Percentiles rank a stretch among this genome's conserved stretches.
These are phyloP conservation scores for Ophioderma brevispina DNA, from an alignment of 35 echinoderm and acorn worm genomes.

Conservation along the genomic window DNA sequence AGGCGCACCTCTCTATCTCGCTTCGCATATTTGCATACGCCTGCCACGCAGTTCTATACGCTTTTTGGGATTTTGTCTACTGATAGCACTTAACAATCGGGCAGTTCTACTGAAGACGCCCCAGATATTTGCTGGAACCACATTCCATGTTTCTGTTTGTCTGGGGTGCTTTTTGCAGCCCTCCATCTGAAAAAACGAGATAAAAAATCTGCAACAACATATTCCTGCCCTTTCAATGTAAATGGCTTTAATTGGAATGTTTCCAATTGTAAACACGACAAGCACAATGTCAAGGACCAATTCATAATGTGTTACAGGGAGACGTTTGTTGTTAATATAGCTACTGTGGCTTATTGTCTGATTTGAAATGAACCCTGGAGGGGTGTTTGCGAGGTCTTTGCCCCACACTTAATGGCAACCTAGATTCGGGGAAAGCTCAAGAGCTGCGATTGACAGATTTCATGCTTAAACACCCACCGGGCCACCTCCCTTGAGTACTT, in stretches of 20 bases:
- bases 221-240: not conserved
- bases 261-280: not conserved
- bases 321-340: not conserved
- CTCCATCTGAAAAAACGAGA: not conserved
- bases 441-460: conserved; percentile 14
- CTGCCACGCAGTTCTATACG: not conserved
- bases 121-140: not conserved
- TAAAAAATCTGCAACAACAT: not conserved
- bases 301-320: not conserved
- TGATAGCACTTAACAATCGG: not conserved
- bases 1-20: not conserved
- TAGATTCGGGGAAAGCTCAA: conserved; percentile 7
- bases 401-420: conserved; percentile 18
- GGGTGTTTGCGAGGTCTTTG: not conserved
- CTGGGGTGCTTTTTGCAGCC: not conserved
- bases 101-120: not conserved
- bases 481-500: conserved; percentile 32
- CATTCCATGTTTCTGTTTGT: not conserved
- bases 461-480: not conserved
- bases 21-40: not conserved
- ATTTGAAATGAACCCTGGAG: not conserved
- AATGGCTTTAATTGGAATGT: not conserved
- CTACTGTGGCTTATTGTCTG: conserved; percentile 16
- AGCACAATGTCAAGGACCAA: not conserved
- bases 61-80: not conserved